Conservation (phyloP, 2,113 vertebrate species). For the Triplophysa rosa region DNA sequence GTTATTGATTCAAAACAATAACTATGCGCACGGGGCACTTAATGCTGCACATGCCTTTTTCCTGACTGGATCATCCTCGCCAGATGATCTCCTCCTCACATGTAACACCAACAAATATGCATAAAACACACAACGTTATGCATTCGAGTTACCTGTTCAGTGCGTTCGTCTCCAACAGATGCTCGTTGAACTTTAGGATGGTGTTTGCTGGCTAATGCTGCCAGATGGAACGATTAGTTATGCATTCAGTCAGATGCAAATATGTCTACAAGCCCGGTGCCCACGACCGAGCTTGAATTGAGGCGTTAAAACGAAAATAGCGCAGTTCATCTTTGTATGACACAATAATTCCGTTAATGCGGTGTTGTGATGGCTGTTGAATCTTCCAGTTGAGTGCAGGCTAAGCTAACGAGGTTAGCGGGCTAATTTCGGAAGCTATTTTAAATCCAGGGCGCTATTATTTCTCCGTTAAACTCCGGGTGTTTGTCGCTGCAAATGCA, state of each 20-base stretch:
- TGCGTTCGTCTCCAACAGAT: neutral
- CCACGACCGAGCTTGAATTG: neutral
- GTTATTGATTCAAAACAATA: neutral
- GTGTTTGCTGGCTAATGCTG: constrained; percentile 30
- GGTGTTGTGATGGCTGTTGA: constrained; percentile 52
- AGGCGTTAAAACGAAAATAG: neutral
- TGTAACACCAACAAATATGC: neutral
- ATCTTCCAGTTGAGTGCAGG: constrained; percentile 60
- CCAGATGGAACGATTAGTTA: constrained; percentile 45
- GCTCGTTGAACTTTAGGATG: constrained; percentile 27
- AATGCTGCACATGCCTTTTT: neutral
- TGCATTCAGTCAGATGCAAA: constrained; percentile 53
- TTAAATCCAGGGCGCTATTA: constrained; percentile 43
- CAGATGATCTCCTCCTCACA: neutral
- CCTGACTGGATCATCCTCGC: constrained; percentile 10
- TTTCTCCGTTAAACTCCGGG: constrained; percentile 42
- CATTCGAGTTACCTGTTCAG: constrained; percentile 34
- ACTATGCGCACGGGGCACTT: neutral
- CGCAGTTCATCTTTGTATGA: constrained; percentile 17
- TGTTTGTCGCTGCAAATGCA: constrained; percentile 35
- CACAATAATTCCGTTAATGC: neutral
- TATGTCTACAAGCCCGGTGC: constrained; percentile 33
- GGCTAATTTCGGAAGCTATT: constrained; percentile 59
- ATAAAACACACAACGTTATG: neutral
- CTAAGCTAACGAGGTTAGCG: constrained; percentile 64